Evolutionary conservation across 2,113 vertebrate genomes (phyloP).

Genomic region (Tricholaema leucomelas): DNA sequence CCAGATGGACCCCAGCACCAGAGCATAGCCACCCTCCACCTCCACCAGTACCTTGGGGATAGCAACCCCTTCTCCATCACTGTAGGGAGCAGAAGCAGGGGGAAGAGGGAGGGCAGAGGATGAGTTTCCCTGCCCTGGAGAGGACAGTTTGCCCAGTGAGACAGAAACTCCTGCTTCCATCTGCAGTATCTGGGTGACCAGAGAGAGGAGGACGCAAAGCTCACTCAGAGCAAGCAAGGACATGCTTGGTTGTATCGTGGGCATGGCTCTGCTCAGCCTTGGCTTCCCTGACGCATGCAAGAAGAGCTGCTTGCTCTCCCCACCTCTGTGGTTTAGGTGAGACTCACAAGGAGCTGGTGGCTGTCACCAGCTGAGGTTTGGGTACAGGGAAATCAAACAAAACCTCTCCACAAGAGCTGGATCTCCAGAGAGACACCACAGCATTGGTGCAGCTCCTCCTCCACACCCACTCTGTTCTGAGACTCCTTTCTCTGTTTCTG

Average conservation of each 20-base stretch:
- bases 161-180: not conserved
- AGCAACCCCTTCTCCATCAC: not conserved
- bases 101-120: not conserved
- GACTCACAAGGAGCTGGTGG: not conserved
- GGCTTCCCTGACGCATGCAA: not conserved
- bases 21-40: not conserved
- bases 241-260: not conserved
- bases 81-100: not conserved
- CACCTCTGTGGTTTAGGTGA: not conserved
- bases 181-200: not conserved
- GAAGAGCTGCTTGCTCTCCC: not conserved
- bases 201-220: not conserved
- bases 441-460: rapidly evolving
- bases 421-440: not conserved
- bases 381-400: not conserved
- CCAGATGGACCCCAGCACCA: not conserved
- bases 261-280: not conserved
- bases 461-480: not conserved
- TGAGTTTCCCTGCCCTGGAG: not conserved
- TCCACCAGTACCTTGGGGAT: rapidly evolving
- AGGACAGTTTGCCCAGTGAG: rapidly evolving
- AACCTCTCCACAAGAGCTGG: not conserved
- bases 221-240: not conserved
- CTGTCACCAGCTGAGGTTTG: not conserved
- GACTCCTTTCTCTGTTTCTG: not conserved